Evolutionary conservation across 2,888 invertebrate species (phyloP).

Genomic region (Dynastes maya): DNA sequence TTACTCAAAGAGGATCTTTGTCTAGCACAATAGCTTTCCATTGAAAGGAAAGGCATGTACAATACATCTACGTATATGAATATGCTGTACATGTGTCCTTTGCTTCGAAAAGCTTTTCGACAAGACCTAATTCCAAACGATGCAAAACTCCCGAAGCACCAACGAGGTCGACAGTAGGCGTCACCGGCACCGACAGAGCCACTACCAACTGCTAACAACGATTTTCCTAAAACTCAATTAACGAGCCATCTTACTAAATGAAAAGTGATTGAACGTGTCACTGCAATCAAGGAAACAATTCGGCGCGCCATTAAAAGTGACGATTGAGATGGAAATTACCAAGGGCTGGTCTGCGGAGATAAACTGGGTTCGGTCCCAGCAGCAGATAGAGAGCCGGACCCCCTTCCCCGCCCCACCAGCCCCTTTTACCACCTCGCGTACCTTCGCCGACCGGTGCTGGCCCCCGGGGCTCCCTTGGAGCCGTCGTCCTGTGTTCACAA

Average conservation of each 20-base stretch:
- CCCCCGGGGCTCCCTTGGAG: conserved; percentile 34
- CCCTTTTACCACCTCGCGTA: conserved; percentile 24
- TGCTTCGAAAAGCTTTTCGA: neutral
- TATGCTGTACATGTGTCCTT: too few relatives aligned
- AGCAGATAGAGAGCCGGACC: conserved; percentile 60
- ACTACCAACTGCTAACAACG: conserved; percentile 48
- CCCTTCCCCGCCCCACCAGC: conserved; percentile 5
- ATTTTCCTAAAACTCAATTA: conserved; percentile 70
- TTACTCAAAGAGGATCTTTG: too few relatives aligned
- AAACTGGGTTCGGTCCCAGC: conserved; percentile 62
- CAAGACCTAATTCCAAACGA: conserved; percentile 13
- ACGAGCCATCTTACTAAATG: conserved; percentile 71
- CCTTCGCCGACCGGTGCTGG: conserved; percentile 47
- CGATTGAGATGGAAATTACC: conserved; percentile 72
- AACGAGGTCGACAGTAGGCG: conserved; percentile 8
- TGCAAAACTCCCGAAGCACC: neutral
- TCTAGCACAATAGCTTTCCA: too few relatives aligned
- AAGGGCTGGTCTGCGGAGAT: conserved; percentile 70
- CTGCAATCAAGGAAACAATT: conserved; percentile 71
- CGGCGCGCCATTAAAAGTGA: conserved; percentile 70
- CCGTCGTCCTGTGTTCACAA: conserved; percentile 66
- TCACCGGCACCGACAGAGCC: neutral
- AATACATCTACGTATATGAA: too few relatives aligned
- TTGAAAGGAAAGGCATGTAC: too few relatives aligned
- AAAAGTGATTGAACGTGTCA: conserved; percentile 71